Conservation (phyloP, 2,113 vertebrate species). For the Aldabrachelys gigantea region DNA sequence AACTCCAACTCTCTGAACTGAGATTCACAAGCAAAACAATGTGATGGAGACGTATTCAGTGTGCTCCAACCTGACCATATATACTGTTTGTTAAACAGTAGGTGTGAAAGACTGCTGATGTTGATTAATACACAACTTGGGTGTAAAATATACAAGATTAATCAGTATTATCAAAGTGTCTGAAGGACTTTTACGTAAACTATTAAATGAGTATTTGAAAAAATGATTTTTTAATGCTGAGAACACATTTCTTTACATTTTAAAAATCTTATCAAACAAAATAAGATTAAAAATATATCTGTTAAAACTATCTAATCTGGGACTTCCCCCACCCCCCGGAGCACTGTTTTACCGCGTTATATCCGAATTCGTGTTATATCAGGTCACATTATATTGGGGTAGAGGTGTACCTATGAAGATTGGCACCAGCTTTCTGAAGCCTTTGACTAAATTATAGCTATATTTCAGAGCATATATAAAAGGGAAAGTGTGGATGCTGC, state of each 20-base stretch:
- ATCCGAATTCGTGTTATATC: too few relatives aligned
- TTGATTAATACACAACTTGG: neutral
- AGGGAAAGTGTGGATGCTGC: neutral
- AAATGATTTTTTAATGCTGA: neutral
- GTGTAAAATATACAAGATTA: neutral
- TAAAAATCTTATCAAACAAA: neutral
- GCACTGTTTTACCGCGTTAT: too few relatives aligned
- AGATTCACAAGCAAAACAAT: neutral
- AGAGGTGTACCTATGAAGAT: neutral
- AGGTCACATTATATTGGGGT: too few relatives aligned
- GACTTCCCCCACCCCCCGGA: neutral
- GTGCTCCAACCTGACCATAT: neutral
- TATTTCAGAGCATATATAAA: neutral
- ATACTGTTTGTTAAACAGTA: neutral
- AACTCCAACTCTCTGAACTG: neutral
- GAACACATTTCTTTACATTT: neutral
- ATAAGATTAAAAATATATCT: neutral
- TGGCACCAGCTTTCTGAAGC: neutral
- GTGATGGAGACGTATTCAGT: neutral
- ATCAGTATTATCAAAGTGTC: slow-evolving; percentile 8
- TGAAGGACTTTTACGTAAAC: neutral
- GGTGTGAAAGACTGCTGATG: neutral
- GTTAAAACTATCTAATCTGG: neutral
- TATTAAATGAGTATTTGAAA: neutral
- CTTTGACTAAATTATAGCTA: neutral